phyloP scores from a whole-genome alignment of 1,140 invertebrate genomes.

The Ooceraea biroi region DNA sequence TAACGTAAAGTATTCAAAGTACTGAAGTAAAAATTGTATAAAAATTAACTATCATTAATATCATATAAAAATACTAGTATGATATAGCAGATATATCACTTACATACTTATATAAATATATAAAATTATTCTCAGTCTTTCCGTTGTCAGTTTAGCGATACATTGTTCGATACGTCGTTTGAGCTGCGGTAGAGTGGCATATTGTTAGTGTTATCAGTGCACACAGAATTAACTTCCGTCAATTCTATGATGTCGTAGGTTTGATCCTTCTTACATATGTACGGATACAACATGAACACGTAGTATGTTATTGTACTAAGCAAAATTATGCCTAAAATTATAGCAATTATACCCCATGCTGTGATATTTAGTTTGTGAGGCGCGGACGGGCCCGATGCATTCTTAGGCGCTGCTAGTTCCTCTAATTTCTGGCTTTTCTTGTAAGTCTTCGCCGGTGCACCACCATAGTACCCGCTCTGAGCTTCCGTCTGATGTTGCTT shows the following conservation, averaged over 20 bases:
- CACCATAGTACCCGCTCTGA: neutral
- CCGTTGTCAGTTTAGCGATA: neutral
- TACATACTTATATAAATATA: constrained; percentile 7
- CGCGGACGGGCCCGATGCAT: neutral
- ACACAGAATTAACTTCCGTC: constrained; percentile 25
- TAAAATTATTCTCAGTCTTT: neutral
- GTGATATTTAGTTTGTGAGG: neutral
- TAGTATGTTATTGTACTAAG: constrained; percentile 41
- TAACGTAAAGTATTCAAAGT: neutral
- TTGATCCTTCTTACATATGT: constrained; percentile 18
- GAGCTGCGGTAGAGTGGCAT: constrained; percentile 4
- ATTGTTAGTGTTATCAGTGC: constrained; percentile 23
- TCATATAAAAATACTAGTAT: constrained; percentile 43
- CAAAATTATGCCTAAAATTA: constrained; percentile 42
- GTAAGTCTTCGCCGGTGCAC: neutral
- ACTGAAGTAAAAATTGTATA: neutral
- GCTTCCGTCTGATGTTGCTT: neutral
- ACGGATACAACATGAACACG: constrained; percentile 12
- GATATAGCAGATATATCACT: neutral
- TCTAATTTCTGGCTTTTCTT: constrained; percentile 3
- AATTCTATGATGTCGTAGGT: constrained; percentile 21
- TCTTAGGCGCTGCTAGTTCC: neutral
- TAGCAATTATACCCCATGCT: constrained; percentile 51
- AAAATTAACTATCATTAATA: constrained; percentile 24
- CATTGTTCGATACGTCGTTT: neutral